These are phyloP conservation scores for Gymnocheta viridis DNA, from an alignment of 2,888 invertebrate genomes.

Conservation along the genomic window DNA sequence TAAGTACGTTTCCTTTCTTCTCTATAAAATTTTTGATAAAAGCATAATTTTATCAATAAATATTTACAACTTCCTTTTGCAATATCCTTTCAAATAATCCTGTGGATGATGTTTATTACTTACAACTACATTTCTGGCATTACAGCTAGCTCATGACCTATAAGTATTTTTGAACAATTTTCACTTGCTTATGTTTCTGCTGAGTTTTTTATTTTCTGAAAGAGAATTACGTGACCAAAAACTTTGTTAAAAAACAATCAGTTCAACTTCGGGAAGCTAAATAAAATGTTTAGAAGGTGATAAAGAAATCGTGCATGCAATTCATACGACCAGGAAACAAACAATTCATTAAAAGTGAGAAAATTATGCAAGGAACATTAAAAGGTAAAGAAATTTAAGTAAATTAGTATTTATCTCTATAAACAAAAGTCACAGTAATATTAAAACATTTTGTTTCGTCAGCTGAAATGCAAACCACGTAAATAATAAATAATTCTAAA, in stretches of 20 bases:
- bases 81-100: conserved; percentile 35
- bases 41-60: conserved; percentile 31
- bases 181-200: neutral
- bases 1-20: neutral
- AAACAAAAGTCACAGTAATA: no score
- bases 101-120: neutral
- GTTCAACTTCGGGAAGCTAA: neutral
- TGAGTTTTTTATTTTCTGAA: neutral
- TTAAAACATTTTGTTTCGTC: no score
- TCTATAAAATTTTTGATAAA: neutral
- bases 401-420: neutral
- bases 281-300: conserved; percentile 33
- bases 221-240: conserved; percentile 48
- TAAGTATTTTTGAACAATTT: conserved; percentile 35
- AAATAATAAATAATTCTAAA: no score
- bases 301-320: neutral
- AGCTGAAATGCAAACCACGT: no score
- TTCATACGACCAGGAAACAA: neutral
- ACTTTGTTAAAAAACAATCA: conserved; percentile 15
- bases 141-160: neutral
- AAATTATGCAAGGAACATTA: neutral
- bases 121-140: neutral
- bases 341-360: neutral
- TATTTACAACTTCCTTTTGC: conserved; percentile 26
- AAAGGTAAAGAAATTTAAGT: neutral